A percentile compares a stretch with the other conserved stretches of the same genome.
Evolutionary conservation across 2,797 vertebrate genomes (phyloP).

Genomic region (Chloroceryle amazona): DNA sequence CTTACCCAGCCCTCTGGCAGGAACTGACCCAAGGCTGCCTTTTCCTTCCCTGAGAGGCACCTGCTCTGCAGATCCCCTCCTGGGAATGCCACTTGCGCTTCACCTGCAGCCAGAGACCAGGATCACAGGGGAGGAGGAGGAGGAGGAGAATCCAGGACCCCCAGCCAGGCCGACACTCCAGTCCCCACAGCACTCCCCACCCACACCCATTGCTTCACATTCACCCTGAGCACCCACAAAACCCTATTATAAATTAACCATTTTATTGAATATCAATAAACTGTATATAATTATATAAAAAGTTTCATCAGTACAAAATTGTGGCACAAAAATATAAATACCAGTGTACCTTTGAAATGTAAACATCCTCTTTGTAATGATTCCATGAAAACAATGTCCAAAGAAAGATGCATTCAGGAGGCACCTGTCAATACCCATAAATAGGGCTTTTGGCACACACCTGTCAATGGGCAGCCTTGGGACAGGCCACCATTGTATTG

Average conservation of each 20-base stretch:
- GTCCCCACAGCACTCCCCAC: not conserved
- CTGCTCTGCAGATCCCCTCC: not conserved
- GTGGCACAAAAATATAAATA: slow-evolving; percentile 88
- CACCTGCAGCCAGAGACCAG: not conserved
- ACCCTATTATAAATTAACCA: slow-evolving; percentile 83
- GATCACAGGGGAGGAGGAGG: fast-evolving
- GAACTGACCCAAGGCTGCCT: not conserved
- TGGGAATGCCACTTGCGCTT: fast-evolving
- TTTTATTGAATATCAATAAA: slow-evolving; percentile 90
- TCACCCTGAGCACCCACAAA: not conserved
- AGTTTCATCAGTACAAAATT: slow-evolving; percentile 85
- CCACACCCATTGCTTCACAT: fast-evolving
- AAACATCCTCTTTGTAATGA: slow-evolving; percentile 85
- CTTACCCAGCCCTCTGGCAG: not conserved
- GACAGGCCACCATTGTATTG: slow-evolving; percentile 79
- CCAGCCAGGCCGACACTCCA: not conserved
- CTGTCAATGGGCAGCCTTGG: slow-evolving; percentile 69
- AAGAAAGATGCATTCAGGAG: slow-evolving; percentile 79
- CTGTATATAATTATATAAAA: slow-evolving; percentile 87
- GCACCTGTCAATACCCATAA: slow-evolving; percentile 84
- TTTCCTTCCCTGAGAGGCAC: not conserved
- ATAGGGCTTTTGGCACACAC: slow-evolving; percentile 81
- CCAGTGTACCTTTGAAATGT: slow-evolving; percentile 90
- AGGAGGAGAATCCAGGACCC: fast-evolving
- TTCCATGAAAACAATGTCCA: slow-evolving; percentile 78